phyloP scores from a whole-genome alignment of 2,888 invertebrate species.

The Geotrupes spiniger region DNA sequence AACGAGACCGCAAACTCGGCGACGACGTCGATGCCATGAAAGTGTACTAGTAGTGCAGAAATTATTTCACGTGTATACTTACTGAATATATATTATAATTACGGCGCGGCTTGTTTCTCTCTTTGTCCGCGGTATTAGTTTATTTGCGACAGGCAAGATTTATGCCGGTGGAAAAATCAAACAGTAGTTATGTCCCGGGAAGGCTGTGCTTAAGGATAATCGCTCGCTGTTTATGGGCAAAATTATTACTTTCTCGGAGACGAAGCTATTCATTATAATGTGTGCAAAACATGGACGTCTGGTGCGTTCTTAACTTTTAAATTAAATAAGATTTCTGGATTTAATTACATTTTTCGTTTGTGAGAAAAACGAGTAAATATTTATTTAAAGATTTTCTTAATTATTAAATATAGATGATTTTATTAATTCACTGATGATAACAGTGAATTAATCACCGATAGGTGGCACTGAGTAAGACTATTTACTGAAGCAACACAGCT shows the following conservation, averaged over 20 bases:
- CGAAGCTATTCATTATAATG: too few relatives aligned
- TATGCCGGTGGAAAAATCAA: conserved; percentile 10
- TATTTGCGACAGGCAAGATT: conserved; percentile 15
- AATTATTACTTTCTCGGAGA: conserved; percentile 13
- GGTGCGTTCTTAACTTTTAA: too few relatives aligned
- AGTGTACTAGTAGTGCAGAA: not conserved
- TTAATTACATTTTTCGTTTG: too few relatives aligned
- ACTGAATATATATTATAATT: conserved; percentile 7
- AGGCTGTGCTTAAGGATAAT: conserved; percentile 11
- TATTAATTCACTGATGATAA: too few relatives aligned
- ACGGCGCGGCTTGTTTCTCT: conserved; percentile 2
- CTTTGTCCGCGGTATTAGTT: conserved; percentile 6
- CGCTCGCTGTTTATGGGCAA: conserved; percentile 12
- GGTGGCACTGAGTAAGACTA: too few relatives aligned
- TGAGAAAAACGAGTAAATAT: too few relatives aligned
- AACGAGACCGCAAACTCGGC: not conserved
- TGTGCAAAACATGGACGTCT: too few relatives aligned
- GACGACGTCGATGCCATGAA: not conserved
- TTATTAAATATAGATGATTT: too few relatives aligned
- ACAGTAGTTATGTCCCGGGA: not conserved
- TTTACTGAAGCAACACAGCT: too few relatives aligned
- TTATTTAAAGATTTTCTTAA: too few relatives aligned
- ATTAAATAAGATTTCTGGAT: too few relatives aligned
- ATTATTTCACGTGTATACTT: not conserved
- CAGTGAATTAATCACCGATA: too few relatives aligned